Evolutionary conservation across 1,140 invertebrate species (phyloP).

Genomic region (Lepidurus packardi): DNA sequence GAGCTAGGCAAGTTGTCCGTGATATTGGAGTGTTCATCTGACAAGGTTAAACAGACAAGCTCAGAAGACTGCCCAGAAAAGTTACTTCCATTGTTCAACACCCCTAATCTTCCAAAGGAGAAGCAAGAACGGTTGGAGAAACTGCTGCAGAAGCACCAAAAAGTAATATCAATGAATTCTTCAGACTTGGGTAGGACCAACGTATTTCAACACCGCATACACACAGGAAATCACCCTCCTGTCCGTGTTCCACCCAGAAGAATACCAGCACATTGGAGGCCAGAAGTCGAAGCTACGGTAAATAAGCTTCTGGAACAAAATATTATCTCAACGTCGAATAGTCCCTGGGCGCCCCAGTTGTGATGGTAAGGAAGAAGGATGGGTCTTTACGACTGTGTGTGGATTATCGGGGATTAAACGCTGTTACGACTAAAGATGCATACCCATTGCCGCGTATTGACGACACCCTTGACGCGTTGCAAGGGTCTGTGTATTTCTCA

Average conservation of each 20-base stretch:
- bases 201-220: background rate
- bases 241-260: background rate
- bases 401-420: slow-evolving; percentile 48
- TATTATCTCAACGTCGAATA: slow-evolving; percentile 24
- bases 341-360: slow-evolving; percentile 31
- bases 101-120: background rate
- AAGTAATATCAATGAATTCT: background rate
- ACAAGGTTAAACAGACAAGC: background rate
- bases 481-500: slow-evolving; percentile 38
- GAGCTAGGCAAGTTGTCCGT: background rate
- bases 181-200: background rate
- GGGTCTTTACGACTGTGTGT: slow-evolving; percentile 43
- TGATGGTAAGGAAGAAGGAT: slow-evolving; percentile 37
- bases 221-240: background rate
- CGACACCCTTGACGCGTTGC: slow-evolving; percentile 41
- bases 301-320: slow-evolving; percentile 29
- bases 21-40: background rate
- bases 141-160: background rate
- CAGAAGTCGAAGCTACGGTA: background rate
- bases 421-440: slow-evolving; percentile 42
- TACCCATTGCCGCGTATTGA: slow-evolving; percentile 46
- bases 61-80: background rate
- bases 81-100: background rate
- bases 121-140: background rate
- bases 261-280: background rate